Conservation (phyloP, 2,888 invertebrate species). For the Mythimna pallens region DNA sequence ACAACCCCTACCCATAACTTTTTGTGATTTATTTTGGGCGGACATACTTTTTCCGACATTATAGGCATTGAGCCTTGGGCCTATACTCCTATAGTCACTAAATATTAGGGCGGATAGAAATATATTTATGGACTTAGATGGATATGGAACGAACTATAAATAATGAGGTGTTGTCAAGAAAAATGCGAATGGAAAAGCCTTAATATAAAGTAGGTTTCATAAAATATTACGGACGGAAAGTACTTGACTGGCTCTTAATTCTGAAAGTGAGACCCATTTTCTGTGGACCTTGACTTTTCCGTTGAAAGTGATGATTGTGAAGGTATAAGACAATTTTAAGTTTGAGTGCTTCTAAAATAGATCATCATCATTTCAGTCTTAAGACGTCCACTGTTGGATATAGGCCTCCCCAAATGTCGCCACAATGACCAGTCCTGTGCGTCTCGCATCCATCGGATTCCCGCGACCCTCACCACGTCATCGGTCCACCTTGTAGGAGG, state of each 20-base stretch:
- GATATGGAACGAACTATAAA: not conserved
- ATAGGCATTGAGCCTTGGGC: conserved; percentile 48
- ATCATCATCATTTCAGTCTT: too few relatives aligned
- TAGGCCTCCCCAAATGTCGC: too few relatives aligned
- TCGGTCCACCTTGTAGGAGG: too few relatives aligned
- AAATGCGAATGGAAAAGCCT: not conserved
- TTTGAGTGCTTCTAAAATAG: too few relatives aligned
- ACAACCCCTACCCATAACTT: conserved; percentile 63
- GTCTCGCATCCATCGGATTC: too few relatives aligned
- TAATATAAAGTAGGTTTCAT: not conserved
- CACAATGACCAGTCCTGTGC: too few relatives aligned
- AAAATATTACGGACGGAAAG: not conserved
- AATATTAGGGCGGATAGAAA: conserved; percentile 29
- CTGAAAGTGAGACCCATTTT: not conserved
- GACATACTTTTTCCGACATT: conserved; percentile 64
- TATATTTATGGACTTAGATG: conserved; percentile 12
- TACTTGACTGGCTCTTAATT: not conserved
- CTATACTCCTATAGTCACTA: conserved; percentile 43
- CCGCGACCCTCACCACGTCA: too few relatives aligned
- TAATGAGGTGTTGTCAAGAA: not conserved
- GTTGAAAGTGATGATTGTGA: conserved; percentile 3
- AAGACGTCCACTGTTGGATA: too few relatives aligned
- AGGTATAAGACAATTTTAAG: not conserved
- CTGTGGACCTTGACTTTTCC: not conserved
- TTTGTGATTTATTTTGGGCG: conserved; percentile 68